Evolutionary conservation across 2,113 vertebrate species (phyloP).

Genomic region (Choloepus hoffmanni): DNA sequence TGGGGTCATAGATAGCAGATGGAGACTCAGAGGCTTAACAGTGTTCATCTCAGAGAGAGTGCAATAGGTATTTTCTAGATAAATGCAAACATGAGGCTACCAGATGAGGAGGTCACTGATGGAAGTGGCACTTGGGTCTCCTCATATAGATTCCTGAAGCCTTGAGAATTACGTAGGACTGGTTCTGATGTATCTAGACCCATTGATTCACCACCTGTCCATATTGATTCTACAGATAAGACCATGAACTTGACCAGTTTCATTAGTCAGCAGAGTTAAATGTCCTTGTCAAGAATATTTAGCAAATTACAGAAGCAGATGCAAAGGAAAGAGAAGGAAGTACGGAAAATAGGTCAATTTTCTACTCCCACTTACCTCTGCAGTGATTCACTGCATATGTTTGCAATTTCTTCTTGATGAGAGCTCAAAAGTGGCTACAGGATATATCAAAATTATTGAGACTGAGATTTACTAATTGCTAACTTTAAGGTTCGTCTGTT

Average conservation of each 20-base stretch:
- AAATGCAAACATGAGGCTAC: background rate
- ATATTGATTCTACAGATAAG: background rate
- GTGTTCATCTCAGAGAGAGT: background rate
- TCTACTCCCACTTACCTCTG: background rate
- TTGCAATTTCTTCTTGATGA: background rate
- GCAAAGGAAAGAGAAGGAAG: background rate
- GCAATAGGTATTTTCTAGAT: background rate
- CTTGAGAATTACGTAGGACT: background rate
- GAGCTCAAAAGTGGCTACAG: background rate
- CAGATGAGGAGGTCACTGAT: accelerated
- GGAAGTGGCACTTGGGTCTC: background rate
- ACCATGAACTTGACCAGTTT: background rate
- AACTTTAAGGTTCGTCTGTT: background rate
- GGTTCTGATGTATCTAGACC: background rate
- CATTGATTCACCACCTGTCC: background rate
- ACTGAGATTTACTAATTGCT: background rate
- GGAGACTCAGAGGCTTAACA: background rate
- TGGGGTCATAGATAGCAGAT: background rate
- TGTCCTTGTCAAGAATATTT: background rate
- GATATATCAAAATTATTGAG: background rate
- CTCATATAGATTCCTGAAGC: background rate
- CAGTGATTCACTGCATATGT: background rate
- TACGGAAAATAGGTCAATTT: background rate
- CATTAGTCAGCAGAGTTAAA: background rate
- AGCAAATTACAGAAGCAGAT: background rate